phyloP scores from a whole-genome alignment of 2,888 invertebrate species.

The Crocallis elinguaria region DNA sequence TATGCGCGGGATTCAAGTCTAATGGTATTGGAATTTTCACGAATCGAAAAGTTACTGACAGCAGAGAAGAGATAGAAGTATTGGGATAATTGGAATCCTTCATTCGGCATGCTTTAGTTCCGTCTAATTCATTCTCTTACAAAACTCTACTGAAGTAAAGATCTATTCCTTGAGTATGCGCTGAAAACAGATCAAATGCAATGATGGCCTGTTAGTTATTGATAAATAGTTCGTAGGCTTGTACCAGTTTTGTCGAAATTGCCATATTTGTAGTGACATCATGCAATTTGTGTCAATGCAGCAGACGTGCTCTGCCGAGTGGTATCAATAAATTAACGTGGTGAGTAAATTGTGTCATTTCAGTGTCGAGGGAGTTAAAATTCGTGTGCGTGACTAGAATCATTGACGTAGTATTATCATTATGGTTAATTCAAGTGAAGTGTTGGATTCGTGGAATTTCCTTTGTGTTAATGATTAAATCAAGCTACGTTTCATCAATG shows the following conservation, averaged over 20 bases:
- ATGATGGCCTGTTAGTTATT: constrained; percentile 34
- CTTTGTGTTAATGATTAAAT: constrained; percentile 68
- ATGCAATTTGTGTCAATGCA: constrained; percentile 74
- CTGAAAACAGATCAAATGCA: constrained; percentile 47
- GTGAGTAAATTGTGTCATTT: constrained; percentile 53
- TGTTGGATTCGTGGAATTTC: constrained; percentile 82
- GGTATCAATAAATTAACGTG: constrained; percentile 59
- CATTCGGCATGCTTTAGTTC: constrained; percentile 71
- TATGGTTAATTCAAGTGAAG: constrained; percentile 49
- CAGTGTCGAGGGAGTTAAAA: constrained; percentile 56
- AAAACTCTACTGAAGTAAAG: constrained; percentile 51
- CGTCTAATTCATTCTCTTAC: constrained; percentile 68
- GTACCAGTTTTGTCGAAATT: constrained; percentile 16
- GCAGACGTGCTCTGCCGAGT: constrained; percentile 62
- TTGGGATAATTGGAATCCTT: constrained; percentile 58
- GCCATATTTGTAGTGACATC: constrained; percentile 55
- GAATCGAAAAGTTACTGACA: constrained; percentile 73
- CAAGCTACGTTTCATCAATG: constrained; percentile 71
- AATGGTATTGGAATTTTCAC: constrained; percentile 80
- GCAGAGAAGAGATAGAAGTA: constrained; percentile 59
- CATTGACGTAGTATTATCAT: constrained; percentile 43
- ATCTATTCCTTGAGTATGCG: constrained; percentile 45
- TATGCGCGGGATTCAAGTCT: constrained; percentile 77
- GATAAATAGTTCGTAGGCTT: constrained; percentile 17
- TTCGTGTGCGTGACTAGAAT: constrained; percentile 58